phyloP scores from a whole-genome alignment of 2,797 vertebrate genomes.

The Eulemur albifrons region DNA sequence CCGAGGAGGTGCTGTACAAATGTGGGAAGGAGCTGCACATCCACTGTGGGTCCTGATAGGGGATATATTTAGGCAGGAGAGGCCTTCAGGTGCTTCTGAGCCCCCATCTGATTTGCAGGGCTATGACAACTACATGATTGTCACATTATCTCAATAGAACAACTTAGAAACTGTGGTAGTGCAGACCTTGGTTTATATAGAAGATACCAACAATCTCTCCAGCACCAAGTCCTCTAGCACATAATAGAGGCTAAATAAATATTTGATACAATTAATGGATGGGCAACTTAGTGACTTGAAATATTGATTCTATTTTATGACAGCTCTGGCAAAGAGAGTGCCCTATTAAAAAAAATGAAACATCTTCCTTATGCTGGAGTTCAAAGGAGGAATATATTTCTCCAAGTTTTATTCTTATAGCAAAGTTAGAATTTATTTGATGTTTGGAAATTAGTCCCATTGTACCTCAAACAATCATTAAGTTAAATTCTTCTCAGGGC shows the following conservation, averaged over 20 bases:
- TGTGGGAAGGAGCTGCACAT: no score
- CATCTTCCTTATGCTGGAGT: slow-evolving; percentile 49
- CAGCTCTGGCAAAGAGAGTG: slow-evolving; percentile 48
- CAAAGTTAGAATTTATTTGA: slow-evolving; percentile 36
- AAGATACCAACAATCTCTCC: not conserved
- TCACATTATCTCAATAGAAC: not conserved
- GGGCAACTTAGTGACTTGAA: slow-evolving; percentile 63
- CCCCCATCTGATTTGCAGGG: not conserved
- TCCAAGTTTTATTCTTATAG: slow-evolving; percentile 70
- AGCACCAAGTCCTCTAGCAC: not conserved
- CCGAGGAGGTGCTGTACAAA: not conserved
- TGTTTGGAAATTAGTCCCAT: slow-evolving; percentile 54
- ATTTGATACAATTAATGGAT: not conserved
- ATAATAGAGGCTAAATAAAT: not conserved
- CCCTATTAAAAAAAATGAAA: slow-evolving; percentile 60
- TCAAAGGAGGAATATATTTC: slow-evolving; percentile 42
- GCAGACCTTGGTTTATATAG: not conserved
- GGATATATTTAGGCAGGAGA: not conserved
- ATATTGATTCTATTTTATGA: slow-evolving; percentile 80
- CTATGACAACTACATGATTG: not conserved
- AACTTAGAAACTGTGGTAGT: not conserved
- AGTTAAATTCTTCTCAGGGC: slow-evolving; percentile 61
- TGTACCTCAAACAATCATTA: slow-evolving; percentile 61
- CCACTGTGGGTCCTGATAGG: accelerated
- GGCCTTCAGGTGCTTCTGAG: not conserved